Conservation (phyloP, 2,888 invertebrate species). For the Eurois occulta region DNA sequence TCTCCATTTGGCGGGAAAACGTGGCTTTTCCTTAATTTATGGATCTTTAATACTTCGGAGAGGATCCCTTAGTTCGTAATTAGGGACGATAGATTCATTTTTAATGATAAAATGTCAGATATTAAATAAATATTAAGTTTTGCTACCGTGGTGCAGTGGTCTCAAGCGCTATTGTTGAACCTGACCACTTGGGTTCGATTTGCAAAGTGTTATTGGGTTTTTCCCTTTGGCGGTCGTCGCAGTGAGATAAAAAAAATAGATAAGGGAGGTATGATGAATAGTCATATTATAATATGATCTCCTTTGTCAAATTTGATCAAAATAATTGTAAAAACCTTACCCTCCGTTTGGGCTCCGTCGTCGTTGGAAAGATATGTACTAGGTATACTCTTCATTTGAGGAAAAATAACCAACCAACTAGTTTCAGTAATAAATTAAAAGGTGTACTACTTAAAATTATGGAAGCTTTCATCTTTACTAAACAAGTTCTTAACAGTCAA, state of each 20-base stretch:
- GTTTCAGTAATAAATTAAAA: too few relatives aligned
- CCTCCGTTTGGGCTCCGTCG: too few relatives aligned
- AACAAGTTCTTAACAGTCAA: too few relatives aligned
- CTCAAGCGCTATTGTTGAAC: background rate
- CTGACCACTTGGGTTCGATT: background rate
- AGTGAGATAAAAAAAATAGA: background rate
- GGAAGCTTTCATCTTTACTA: background rate
- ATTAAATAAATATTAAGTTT: conserved; percentile 45
- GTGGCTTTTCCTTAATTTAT: conserved; percentile 55
- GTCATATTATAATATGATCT: background rate
- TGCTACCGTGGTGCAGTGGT: background rate
- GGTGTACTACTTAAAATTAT: background rate
- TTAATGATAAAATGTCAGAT: conserved; percentile 39
- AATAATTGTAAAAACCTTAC: too few relatives aligned
- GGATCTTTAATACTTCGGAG: conserved; percentile 50
- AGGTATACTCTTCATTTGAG: too few relatives aligned
- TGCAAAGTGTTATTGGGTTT: background rate
- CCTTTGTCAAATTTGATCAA: background rate
- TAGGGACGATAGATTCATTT: conserved; percentile 36
- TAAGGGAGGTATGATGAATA: background rate
- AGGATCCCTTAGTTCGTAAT: conserved; percentile 36
- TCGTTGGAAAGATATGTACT: background rate
- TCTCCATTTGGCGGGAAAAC: conserved; percentile 30
- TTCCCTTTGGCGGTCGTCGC: background rate
- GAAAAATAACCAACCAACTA: too few relatives aligned